phyloP scores from a whole-genome alignment of 1,140 invertebrate genomes.

The Zaprionus africanus region DNA sequence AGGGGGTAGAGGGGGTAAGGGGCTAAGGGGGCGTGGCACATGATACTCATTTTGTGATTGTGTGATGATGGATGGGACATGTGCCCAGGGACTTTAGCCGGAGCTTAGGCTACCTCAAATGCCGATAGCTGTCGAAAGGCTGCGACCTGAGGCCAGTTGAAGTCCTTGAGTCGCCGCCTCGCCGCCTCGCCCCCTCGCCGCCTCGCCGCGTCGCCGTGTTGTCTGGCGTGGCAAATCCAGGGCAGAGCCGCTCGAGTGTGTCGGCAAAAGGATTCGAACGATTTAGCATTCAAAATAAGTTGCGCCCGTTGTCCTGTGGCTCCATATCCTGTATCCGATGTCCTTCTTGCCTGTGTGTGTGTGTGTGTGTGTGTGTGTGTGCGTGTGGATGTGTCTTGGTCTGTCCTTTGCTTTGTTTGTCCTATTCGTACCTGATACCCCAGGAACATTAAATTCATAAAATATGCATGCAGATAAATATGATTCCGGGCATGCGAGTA shows the following conservation, averaged over 20 bases:
- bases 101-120: slow-evolving; percentile 51
- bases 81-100: slow-evolving; percentile 51
- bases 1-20: neutral
- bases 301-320: slow-evolving; percentile 37
- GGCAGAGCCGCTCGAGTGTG: slow-evolving; percentile 65
- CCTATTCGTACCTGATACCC: slow-evolving; percentile 48
- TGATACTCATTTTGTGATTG: slow-evolving; percentile 83
- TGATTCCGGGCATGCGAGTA: slow-evolving; percentile 72
- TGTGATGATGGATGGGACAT: slow-evolving; percentile 81
- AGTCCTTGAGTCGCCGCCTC: slow-evolving; percentile 9
- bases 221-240: slow-evolving; percentile 65
- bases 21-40: slow-evolving; percentile 16
- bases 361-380: slow-evolving; percentile 43
- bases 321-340: slow-evolving; percentile 10
- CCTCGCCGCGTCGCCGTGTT: neutral
- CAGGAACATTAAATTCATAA: slow-evolving; percentile 72
- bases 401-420: slow-evolving; percentile 57
- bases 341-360: slow-evolving; percentile 8
- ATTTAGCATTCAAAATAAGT: slow-evolving; percentile 81
- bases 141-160: slow-evolving; percentile 28
- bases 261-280: slow-evolving; percentile 76
- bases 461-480: slow-evolving; percentile 81
- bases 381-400: too few relatives aligned
- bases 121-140: slow-evolving; percentile 59
- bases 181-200: too few relatives aligned